Conservation (phyloP, 2,113 vertebrate species). For the Ammodytes dubius region DNA sequence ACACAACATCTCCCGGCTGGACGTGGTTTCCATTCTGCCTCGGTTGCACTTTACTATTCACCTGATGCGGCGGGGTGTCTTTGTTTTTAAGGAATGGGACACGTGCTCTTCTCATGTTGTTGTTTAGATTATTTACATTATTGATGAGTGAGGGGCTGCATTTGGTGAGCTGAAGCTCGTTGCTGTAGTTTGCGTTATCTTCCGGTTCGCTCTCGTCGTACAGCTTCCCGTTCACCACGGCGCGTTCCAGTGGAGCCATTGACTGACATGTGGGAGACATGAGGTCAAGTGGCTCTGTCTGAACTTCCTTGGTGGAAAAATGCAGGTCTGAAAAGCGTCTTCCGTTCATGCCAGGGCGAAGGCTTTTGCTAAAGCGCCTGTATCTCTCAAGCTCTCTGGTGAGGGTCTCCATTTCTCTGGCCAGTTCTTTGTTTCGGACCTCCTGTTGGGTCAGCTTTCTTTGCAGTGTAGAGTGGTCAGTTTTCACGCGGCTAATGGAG, state of each 20-base stretch:
- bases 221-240: constrained; percentile 91
- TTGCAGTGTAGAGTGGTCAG: constrained; percentile 91
- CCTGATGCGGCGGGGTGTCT: constrained; percentile 84
- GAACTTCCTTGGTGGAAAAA: constrained; percentile 93
- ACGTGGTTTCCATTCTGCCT: constrained; percentile 89
- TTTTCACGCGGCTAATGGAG: constrained; percentile 90
- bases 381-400: constrained; percentile 94
- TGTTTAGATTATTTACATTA: constrained; percentile 89
- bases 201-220: constrained; percentile 88
- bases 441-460: constrained; percentile 95
- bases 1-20: constrained; percentile 91
- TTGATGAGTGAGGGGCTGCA: constrained; percentile 85
- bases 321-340: constrained; percentile 94
- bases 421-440: constrained; percentile 93
- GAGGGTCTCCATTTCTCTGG: constrained; percentile 94
- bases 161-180: constrained; percentile 86
- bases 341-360: constrained; percentile 91
- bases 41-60: constrained; percentile 88
- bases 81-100: constrained; percentile 91
- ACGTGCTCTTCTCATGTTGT: constrained; percentile 86
- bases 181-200: constrained; percentile 85
- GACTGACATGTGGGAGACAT: constrained; percentile 88
- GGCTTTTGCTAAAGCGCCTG: constrained; percentile 92
- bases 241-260: constrained; percentile 87
- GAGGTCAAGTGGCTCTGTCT: constrained; percentile 90